phyloP scores from a whole-genome alignment of 1,140 invertebrate genomes.

The Trissolcus basalis region DNA sequence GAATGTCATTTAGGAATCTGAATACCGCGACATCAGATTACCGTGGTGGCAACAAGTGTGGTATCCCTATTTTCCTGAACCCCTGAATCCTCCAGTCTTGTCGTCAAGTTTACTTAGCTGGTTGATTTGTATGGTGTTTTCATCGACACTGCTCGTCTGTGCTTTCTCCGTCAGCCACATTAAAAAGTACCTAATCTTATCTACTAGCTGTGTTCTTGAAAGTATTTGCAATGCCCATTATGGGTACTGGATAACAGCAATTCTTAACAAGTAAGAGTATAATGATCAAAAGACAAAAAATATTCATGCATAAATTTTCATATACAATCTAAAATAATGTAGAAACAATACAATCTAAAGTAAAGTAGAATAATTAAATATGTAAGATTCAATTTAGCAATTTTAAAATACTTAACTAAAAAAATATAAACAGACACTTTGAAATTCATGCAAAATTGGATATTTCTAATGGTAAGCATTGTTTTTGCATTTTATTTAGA shows the following conservation, averaged over 20 bases:
- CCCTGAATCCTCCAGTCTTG: conserved; percentile 56
- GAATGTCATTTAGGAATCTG: conserved; percentile 57
- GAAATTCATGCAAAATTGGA: too few species aligned
- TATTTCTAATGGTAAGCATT: too few species aligned
- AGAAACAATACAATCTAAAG: too few species aligned
- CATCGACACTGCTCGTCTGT: conserved; percentile 44
- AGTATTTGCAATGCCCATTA: not conserved
- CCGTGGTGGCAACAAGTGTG: conserved; percentile 72
- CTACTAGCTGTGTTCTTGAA: not conserved
- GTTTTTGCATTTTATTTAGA: conserved; percentile 6
- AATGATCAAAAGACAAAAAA: too few species aligned
- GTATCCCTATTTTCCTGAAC: conserved; percentile 65
- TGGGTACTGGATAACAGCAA: not conserved
- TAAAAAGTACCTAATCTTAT: conserved; percentile 10
- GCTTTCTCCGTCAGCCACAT: conserved; percentile 46
- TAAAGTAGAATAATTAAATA: too few species aligned
- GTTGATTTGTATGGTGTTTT: conserved; percentile 66
- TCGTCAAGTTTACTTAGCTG: conserved; percentile 70
- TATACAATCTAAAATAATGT: too few species aligned
- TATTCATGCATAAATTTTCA: too few species aligned
- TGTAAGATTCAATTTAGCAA: too few species aligned
- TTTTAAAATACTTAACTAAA: too few species aligned
- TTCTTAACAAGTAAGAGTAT: conserved; percentile 26
- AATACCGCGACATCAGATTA: conserved; percentile 55
- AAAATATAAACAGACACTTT: too few species aligned